phyloP scores from a whole-genome alignment of 2,797 vertebrate species.

The Myotis vivesi region DNA sequence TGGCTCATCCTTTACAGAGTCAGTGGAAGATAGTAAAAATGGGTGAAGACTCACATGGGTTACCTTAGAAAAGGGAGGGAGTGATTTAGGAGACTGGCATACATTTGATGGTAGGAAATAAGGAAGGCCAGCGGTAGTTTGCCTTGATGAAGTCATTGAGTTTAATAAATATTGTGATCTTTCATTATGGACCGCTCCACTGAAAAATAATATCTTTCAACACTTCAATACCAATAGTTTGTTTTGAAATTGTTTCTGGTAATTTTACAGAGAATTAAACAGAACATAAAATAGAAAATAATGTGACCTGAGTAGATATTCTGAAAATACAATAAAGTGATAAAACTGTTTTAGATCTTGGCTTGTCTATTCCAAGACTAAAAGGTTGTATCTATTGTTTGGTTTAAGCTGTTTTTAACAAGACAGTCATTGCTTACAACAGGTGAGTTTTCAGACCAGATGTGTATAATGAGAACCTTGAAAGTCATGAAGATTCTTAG shows the following conservation, averaged over 20 bases:
- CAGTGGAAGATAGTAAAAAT: background rate
- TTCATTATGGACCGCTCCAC: background rate
- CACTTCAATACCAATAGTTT: background rate
- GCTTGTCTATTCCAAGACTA: background rate
- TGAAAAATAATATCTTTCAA: constrained; percentile 11
- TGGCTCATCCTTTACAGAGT: background rate
- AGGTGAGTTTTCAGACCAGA: background rate
- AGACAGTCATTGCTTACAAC: background rate
- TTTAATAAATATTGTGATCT: background rate
- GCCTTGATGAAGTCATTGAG: background rate
- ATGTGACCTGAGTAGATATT: background rate
- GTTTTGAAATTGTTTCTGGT: background rate
- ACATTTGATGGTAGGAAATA: background rate
- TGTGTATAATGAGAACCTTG: constrained; percentile 8
- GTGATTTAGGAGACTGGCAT: background rate
- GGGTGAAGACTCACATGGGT: background rate
- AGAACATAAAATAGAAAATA: background rate
- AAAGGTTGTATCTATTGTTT: background rate
- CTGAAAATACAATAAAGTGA: constrained; percentile 12
- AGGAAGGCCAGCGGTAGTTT: background rate
- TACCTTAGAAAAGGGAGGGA: background rate
- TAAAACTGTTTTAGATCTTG: constrained; percentile 3
- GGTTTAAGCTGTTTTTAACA: constrained; percentile 38
- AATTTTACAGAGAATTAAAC: background rate
- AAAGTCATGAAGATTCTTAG: constrained; percentile 9